Evolutionary conservation across 2,888 invertebrate genomes (phyloP), one percentile per base, ranked within the genome.

Genomic region (Buathra laborator): DNA sequence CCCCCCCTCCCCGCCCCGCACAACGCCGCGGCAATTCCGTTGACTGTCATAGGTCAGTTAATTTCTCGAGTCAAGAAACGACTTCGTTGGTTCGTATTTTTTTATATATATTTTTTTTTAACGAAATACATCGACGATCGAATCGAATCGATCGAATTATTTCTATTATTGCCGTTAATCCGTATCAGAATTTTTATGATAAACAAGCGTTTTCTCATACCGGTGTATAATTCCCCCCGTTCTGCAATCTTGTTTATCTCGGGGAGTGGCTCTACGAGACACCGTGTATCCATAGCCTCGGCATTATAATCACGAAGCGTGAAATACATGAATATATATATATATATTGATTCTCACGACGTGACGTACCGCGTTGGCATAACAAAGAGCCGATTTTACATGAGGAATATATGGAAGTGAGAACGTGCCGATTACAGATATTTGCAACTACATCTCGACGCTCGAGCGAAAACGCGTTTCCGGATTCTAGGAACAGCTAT

Each of bases 361-460:
- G 56, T 19, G 56, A 56, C 56, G 56, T 56, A 56, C 24, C 56
- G 19, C 24, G 19, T 19, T 56, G 19, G 56, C 56, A 12, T 24
- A 56, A 56, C 56, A 56, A 56, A 56, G 56, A 56, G 19, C 24
- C 24, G 56, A 56, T 56, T 56, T 56, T 56, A 7, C 56, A 56
- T 10, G 56, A 56, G 19, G 4, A 56, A 19, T 56, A 24, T 56
- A 24, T 56, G 56, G 10, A 56, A 56, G 19, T 24, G 56, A 56
- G 56, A 56, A 19, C 19, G 56, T 56, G 56, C 10, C 56, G 56
- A 56, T 56, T 56, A 51, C 16, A 51, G 46, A 70, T 46, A 71
- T 53, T 71, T 71, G 51, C 71, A 53, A 51, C 29, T 71, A 29
- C 71, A 53, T 56, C 71, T 37, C 32, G 37, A 29, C 51, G 16